phyloP scores from a whole-genome alignment of 2,888 invertebrate species.

The Pimpla rufipes region DNA sequence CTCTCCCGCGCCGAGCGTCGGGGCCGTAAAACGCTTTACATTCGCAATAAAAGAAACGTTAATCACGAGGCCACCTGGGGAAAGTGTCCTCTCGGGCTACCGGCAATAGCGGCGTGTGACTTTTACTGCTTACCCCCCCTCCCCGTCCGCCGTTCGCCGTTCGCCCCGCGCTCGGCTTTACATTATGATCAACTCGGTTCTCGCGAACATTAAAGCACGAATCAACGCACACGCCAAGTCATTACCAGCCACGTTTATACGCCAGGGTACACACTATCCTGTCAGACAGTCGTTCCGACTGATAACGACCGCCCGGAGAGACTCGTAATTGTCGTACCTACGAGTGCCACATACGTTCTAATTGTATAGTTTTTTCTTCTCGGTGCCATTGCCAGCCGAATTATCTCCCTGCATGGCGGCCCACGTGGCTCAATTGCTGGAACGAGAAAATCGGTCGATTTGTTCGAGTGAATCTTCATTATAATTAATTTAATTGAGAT shows the following conservation, averaged over 20 bases:
- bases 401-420: background rate
- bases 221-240: conserved; percentile 46
- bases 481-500: no score
- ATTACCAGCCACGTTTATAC: conserved; percentile 41
- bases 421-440: no score
- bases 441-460: no score
- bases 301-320: conserved; percentile 30
- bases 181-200: conserved; percentile 54
- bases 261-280: background rate
- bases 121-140: conserved; percentile 18
- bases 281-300: conserved; percentile 13
- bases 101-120: background rate
- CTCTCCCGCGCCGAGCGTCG: background rate
- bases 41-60: conserved; percentile 81
- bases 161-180: conserved; percentile 11
- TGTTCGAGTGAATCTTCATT: no score
- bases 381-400: background rate
- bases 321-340: conserved; percentile 5
- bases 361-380: background rate
- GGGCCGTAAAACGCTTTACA: conserved; percentile 78
- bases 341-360: background rate
- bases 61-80: conserved; percentile 77
- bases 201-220: conserved; percentile 40
- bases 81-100: conserved; percentile 34
- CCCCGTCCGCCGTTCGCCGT: background rate